Conservation (phyloP, 2,113 vertebrate genomes). For the Saccopteryx bilineata region DNA sequence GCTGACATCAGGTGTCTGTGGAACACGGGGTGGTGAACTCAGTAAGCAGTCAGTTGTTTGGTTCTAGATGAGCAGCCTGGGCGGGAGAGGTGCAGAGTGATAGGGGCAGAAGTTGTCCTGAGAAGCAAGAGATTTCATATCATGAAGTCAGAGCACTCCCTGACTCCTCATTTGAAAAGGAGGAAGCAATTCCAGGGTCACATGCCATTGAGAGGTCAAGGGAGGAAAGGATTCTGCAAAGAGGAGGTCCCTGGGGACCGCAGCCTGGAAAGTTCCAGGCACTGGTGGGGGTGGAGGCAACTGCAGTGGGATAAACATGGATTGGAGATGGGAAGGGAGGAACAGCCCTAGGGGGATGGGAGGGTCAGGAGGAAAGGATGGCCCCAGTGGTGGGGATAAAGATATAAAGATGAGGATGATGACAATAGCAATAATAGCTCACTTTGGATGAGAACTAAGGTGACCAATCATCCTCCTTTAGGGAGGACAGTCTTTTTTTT, state of each 20-base stretch:
- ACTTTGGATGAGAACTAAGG: neutral
- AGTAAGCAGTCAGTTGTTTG: neutral
- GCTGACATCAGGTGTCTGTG: neutral
- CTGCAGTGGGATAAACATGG: neutral
- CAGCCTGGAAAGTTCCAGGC: slow-evolving; percentile 58
- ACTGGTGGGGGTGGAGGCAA: neutral
- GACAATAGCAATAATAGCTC: neutral
- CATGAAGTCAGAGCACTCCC: neutral
- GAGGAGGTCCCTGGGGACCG: slow-evolving; percentile 11
- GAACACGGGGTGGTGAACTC: neutral
- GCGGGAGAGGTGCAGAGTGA: neutral
- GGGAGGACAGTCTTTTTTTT: too few relatives aligned
- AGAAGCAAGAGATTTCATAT: neutral
- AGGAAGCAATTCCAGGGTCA: slow-evolving; percentile 37
- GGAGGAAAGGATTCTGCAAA: slow-evolving; percentile 5
- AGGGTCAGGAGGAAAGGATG: neutral
- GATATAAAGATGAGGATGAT: neutral
- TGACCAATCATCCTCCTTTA: too few relatives aligned
- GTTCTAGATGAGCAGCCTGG: neutral
- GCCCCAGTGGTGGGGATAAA: neutral
- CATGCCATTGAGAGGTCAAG: neutral
- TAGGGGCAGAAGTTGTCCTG: neutral
- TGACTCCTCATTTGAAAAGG: neutral
- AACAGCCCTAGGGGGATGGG: neutral
- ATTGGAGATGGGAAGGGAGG: neutral